Evolutionary conservation across 2,797 vertebrate genomes (phyloP).

Genomic region (Chiroxiphia lanceolata): DNA sequence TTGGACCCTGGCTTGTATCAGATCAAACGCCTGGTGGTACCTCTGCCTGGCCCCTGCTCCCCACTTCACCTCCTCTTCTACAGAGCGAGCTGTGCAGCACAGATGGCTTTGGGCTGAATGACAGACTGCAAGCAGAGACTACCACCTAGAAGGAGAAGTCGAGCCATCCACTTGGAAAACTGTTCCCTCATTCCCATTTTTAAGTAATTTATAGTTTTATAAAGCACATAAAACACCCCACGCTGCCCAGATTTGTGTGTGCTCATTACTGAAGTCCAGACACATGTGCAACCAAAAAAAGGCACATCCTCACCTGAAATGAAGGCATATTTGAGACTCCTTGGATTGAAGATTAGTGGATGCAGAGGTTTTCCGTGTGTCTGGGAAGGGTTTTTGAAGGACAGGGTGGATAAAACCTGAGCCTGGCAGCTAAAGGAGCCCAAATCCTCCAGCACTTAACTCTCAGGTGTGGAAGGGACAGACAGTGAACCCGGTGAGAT

Average conservation of each 20-base stretch:
- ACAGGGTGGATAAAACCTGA: not conserved
- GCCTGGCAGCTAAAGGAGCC: not conserved
- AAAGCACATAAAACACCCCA: not conserved
- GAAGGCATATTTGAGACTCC: not conserved
- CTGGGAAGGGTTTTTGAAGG: not conserved
- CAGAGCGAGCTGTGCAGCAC: not conserved
- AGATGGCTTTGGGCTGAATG: not conserved
- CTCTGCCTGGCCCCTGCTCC: not conserved
- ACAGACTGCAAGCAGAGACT: not conserved
- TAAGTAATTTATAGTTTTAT: not conserved
- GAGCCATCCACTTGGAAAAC: not conserved
- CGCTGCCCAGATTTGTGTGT: not conserved
- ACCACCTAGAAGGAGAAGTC: not conserved
- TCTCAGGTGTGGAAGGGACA: not conserved
- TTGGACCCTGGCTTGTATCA: not conserved
- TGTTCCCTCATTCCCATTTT: not conserved
- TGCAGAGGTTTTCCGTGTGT: not conserved
- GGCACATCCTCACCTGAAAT: not conserved
- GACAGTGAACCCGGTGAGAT: not conserved
- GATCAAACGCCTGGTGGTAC: not conserved
- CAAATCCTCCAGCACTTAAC: not conserved
- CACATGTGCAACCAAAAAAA: not conserved
- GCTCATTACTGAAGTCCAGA: not conserved
- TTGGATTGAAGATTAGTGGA: fast-evolving
- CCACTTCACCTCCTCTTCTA: not conserved